These are phyloP conservation scores for Andrena trimmerana DNA, from an alignment of 2,888 invertebrate species.

Conservation along the genomic window DNA sequence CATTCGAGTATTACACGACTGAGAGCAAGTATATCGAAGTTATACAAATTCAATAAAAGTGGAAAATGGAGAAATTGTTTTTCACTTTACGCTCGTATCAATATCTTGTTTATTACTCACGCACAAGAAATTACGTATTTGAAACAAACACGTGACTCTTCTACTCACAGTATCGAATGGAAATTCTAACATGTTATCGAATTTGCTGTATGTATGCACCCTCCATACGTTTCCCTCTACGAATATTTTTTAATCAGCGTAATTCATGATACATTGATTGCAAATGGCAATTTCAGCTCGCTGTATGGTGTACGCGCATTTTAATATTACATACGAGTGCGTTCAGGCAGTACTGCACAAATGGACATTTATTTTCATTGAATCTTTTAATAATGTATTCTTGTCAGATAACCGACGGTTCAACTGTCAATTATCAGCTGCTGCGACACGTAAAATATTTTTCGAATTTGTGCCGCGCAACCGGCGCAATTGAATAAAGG, in stretches of 20 bases:
- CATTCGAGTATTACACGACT: too few relatives aligned
- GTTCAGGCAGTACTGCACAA: conserved; percentile 15
- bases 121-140: background rate
- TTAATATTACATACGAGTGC: conserved; percentile 35
- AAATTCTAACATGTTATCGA: background rate
- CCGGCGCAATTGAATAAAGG: conserved; percentile 34
- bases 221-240: background rate
- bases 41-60: background rate
- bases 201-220: background rate
- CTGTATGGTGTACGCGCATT: conserved; percentile 5
- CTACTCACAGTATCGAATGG: background rate
- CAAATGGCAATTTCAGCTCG: conserved; percentile 26
- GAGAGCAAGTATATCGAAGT: too few relatives aligned
- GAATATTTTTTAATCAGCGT: conserved; percentile 24
- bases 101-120: background rate
- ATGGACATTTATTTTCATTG: conserved; percentile 60
- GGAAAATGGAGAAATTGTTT: background rate
- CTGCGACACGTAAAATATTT: conserved; percentile 50
- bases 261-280: conserved; percentile 37
- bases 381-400: conserved; percentile 67
- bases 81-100: background rate
- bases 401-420: conserved; percentile 43
- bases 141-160: background rate
- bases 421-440: conserved; percentile 62
- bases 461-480: conserved; percentile 38